A percentile compares a stretch with the other conserved stretches of the same genome.
Conservation (phyloP, 2,888 invertebrate species). For the Brachynemurus nebulosus region DNA sequence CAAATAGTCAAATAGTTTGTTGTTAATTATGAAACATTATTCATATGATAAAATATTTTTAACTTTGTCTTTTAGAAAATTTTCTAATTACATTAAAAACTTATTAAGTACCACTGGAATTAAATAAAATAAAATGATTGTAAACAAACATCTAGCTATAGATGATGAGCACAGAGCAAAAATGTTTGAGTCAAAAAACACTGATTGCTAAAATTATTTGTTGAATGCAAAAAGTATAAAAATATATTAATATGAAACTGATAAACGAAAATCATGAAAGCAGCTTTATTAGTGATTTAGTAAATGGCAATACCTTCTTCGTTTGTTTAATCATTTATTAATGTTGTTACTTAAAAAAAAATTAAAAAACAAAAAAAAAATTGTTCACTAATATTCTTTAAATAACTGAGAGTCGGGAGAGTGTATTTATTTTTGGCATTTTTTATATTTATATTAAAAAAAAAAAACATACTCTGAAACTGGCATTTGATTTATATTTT, state of each 20-base stretch:
- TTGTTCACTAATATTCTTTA: too few species aligned
- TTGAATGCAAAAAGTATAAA: background rate
- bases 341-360: background rate
- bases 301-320: background rate
- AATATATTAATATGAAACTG: background rate
- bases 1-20: too few species aligned
- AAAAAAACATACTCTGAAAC: too few species aligned
- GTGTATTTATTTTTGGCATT: too few species aligned
- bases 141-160: slow-evolving; percentile 1
- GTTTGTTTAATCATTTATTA: background rate
- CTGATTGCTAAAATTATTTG: background rate
- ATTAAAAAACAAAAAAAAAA: too few species aligned
- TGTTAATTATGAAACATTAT: too few species aligned
- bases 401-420: too few species aligned
- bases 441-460: background rate
- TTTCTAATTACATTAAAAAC: background rate
- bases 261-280: background rate
- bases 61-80: too few species aligned
- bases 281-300: slow-evolving; percentile 1
- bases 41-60: too few species aligned
- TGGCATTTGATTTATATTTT: too few species aligned
- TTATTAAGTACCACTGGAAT: background rate
- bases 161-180: background rate
- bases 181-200: background rate
- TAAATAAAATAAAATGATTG: background rate